These are phyloP conservation scores for Chironomus striatipennis DNA, from an alignment of 1,140 invertebrate genomes.

Conservation along the genomic window DNA sequence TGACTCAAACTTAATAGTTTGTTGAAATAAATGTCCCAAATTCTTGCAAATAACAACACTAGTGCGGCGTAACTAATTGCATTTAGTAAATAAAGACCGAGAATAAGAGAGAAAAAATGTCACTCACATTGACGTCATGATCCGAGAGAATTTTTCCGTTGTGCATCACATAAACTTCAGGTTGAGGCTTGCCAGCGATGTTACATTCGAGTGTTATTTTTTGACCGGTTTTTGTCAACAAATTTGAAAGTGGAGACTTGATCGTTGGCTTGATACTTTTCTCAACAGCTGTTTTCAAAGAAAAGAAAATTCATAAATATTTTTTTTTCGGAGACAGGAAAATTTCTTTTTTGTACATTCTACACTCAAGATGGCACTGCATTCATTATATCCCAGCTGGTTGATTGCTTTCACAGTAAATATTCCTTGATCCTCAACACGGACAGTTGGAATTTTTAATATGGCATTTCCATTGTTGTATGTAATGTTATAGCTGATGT, in stretches of 20 bases:
- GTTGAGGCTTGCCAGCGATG: conserved; percentile 65
- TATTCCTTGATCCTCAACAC: conserved; percentile 51
- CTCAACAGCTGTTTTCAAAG: conserved; percentile 43
- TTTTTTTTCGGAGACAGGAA: conserved; percentile 9
- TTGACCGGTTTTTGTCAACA: conserved; percentile 54
- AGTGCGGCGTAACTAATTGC: too few relatives aligned
- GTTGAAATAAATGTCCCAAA: neutral
- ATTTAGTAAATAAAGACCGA: neutral
- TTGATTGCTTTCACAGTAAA: conserved; percentile 68
- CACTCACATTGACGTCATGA: conserved; percentile 44
- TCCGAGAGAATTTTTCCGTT: conserved; percentile 54
- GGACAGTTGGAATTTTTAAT: conserved; percentile 56
- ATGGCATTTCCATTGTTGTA: conserved; percentile 69
- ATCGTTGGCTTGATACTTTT: conserved; percentile 57
- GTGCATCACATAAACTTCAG: conserved; percentile 55
- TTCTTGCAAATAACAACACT: neutral
- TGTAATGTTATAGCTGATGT: conserved; percentile 47
- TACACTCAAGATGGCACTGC: conserved; percentile 63
- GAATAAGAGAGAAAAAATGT: neutral
- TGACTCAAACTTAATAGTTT: neutral
- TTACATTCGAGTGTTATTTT: conserved; percentile 61
- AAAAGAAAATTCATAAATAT: conserved; percentile 4
- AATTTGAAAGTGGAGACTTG: conserved; percentile 52
- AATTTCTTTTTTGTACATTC: conserved; percentile 51
- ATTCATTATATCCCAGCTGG: conserved; percentile 59